These are phyloP conservation scores for Melanotaenia parkinsoni DNA, from an alignment of 2,797 vertebrate genomes.

Conservation along the genomic window DNA sequence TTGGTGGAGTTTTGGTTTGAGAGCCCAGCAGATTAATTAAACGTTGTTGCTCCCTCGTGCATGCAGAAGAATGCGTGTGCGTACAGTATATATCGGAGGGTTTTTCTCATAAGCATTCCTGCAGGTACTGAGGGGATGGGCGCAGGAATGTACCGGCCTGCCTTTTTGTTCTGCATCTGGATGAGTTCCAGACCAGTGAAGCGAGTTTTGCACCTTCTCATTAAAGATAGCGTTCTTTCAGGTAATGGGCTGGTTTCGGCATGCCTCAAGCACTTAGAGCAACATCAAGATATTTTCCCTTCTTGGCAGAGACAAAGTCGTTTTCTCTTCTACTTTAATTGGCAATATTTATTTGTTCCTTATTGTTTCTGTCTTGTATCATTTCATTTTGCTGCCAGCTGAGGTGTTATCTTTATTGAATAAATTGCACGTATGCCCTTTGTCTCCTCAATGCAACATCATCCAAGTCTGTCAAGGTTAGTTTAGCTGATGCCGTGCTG, in stretches of 20 bases:
- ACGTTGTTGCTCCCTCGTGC: background rate
- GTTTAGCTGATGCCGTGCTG: slow-evolving; percentile 46
- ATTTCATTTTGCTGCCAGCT: slow-evolving; percentile 40
- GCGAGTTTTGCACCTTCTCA: slow-evolving; percentile 52
- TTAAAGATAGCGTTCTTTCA: slow-evolving; percentile 45
- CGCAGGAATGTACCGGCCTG: slow-evolving; percentile 44
- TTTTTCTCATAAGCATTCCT: background rate
- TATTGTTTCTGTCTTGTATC: background rate
- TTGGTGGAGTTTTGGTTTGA: slow-evolving; percentile 29
- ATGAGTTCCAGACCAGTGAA: slow-evolving; percentile 62
- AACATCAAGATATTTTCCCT: background rate
- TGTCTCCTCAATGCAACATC: slow-evolving; percentile 32
- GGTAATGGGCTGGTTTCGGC: slow-evolving; percentile 21
- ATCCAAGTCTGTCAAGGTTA: slow-evolving; percentile 73
- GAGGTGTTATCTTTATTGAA: slow-evolving; percentile 52
- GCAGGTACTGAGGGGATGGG: slow-evolving; percentile 24
- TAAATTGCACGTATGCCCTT: slow-evolving; percentile 59
- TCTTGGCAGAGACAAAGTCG: background rate
- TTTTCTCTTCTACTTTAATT: background rate
- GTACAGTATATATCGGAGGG: background rate
- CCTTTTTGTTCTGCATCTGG: slow-evolving; percentile 54
- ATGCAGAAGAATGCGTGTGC: background rate
- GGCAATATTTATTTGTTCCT: background rate
- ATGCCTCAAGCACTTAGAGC: slow-evolving; percentile 7
- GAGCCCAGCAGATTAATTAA: slow-evolving; percentile 8